Evolutionary conservation across 2,113 vertebrate species (phyloP), one percentile per base, ranked within the genome.

Genomic region (Pollimyrus isidori): DNA sequence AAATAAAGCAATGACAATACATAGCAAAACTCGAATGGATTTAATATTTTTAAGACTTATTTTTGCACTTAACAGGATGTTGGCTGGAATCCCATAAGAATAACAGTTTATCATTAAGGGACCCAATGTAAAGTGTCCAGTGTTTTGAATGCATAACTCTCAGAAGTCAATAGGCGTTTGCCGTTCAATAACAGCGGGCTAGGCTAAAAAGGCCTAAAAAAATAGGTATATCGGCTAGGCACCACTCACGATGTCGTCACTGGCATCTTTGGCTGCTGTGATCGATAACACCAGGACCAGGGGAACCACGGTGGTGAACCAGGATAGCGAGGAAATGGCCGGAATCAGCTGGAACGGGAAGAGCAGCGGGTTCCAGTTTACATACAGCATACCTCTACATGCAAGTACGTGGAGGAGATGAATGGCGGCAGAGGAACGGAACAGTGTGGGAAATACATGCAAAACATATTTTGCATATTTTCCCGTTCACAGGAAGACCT

Each of bases 241-340:
- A 84, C 62, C 80, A 69, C 96, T 98, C 93, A 99, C 98, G 82
- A 96, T 91, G 90, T 99, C 98, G 76, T 99, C 98, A 0, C 92
- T 95, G 92, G 96, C 97, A 88, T 99, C 98, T 93, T 99, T 99
- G 53, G 95, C 96, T 3, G 96, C 97, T 0, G 98, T 98, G 17
- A 99, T 96, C 19, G 95, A 87, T 87, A 99, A 92, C 92, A 99
- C 98, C 92, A 99, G 90, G 15, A 97, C 58, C 42, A 99, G 94
- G 3, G 98, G 98, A 53, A 98, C 93, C 49, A 98, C 97, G 0
- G 98, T 99, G 89, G 98, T 99, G 92, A 97, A 98, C 98, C 98
- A 99, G 21, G 97, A 94, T 83, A 99, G 95, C 0, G 98, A 98
- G 56, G 98, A 97, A 90, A 99, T 94, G 92, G 96, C 95, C 39